These are phyloP conservation scores for Antrozous pallidus DNA, from an alignment of 2,797 vertebrate genomes.

Conservation along the genomic window DNA sequence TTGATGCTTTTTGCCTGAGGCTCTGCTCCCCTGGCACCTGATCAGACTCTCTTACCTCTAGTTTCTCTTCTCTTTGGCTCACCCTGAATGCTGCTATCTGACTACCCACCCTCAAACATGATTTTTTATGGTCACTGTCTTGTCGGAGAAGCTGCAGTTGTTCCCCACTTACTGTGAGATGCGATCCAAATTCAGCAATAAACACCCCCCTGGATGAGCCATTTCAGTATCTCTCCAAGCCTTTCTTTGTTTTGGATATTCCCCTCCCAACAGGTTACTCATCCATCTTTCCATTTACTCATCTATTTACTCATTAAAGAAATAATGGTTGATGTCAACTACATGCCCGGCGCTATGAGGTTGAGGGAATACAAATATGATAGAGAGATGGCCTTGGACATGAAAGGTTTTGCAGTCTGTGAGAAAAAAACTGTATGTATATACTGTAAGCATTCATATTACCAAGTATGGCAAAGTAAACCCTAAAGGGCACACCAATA, in stretches of 20 bases:
- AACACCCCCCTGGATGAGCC: not conserved
- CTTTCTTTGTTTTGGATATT: not conserved
- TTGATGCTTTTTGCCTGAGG: not conserved
- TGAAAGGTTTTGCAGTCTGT: not conserved
- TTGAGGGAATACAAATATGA: not conserved
- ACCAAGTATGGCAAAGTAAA: not conserved
- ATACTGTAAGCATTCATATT: not conserved
- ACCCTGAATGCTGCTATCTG: not conserved
- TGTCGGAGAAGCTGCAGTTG: constrained; percentile 15
- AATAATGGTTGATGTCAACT: not conserved
- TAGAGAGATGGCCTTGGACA: not conserved
- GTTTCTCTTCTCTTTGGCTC: not conserved
- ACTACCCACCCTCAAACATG: not conserved
- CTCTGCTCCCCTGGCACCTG: not conserved
- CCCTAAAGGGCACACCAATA: not conserved
- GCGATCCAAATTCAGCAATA: not conserved
- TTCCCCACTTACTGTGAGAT: not conserved
- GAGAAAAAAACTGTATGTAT: not conserved
- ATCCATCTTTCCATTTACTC: not conserved
- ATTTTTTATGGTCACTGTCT: not conserved
- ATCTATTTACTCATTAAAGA: constrained; percentile 8
- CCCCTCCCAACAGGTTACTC: not conserved
- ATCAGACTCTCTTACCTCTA: not conserved
- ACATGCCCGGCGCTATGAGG: not conserved
- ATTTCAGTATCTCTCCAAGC: not conserved